Percentiles rank a stretch among this genome's conserved stretches.
These are phyloP conservation scores for Trissoscelio sp. DNA, from an alignment of 2,888 invertebrate genomes.

Conservation along the genomic window DNA sequence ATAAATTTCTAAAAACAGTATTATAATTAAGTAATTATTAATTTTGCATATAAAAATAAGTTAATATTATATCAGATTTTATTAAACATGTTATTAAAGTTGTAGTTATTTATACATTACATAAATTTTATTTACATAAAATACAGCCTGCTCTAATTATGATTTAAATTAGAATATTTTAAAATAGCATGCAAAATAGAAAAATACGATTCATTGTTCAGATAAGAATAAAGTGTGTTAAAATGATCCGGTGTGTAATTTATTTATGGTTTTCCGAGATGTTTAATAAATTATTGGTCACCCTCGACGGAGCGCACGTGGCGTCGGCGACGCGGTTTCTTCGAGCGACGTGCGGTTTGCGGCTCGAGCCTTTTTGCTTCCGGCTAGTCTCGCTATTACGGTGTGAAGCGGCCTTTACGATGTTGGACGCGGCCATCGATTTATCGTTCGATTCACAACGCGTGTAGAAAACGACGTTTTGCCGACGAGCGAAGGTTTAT, in stretches of 20 bases:
- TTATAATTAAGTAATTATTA: too few relatives aligned
- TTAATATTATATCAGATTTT: too few relatives aligned
- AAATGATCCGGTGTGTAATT: slow-evolving; percentile 32
- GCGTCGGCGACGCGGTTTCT: slow-evolving; percentile 46
- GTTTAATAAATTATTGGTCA: slow-evolving; percentile 57
- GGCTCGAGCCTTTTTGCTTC: slow-evolving; percentile 49
- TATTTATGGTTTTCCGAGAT: slow-evolving; percentile 41
- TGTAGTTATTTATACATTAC: too few relatives aligned
- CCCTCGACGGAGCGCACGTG: slow-evolving; percentile 39
- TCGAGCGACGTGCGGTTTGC: slow-evolving; percentile 45
- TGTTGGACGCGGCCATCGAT: slow-evolving; percentile 54
- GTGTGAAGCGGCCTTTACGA: slow-evolving; percentile 54
- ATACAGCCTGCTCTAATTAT: too few relatives aligned
- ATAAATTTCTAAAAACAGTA: too few relatives aligned
- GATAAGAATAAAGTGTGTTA: slow-evolving; percentile 4
- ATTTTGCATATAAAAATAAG: too few relatives aligned
- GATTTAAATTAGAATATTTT: too few relatives aligned
- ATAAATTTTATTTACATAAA: too few relatives aligned
- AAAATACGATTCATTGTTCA: background rate
- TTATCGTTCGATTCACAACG: slow-evolving; percentile 61
- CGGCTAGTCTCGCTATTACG: slow-evolving; percentile 8
- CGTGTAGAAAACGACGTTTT: slow-evolving; percentile 47
- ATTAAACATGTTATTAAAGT: too few relatives aligned
- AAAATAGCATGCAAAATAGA: too few relatives aligned
- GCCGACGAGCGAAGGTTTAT: slow-evolving; percentile 50